Evolutionary conservation across 2,113 vertebrate species (phyloP).

Genomic region (Megaleporinus macrocephalus): DNA sequence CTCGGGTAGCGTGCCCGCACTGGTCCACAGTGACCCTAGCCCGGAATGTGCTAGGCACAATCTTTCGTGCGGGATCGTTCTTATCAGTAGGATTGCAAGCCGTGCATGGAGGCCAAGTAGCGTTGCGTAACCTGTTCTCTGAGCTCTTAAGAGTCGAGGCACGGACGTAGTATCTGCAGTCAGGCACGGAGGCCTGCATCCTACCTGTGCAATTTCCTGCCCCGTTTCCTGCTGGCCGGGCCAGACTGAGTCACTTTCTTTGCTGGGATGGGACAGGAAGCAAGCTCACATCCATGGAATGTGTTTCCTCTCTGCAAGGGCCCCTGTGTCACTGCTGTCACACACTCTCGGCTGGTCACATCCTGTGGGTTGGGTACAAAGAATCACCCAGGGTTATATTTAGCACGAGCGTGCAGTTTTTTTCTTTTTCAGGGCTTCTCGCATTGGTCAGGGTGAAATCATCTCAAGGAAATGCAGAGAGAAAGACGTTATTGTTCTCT

Average conservation of each 20-base stretch:
- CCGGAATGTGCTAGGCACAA: conserved; percentile 29
- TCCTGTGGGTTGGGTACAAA: conserved; percentile 43
- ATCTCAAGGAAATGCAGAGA: background rate
- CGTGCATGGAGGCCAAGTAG: conserved; percentile 12
- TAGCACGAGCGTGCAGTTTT: conserved; percentile 20
- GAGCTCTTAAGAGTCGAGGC: conserved; percentile 30
- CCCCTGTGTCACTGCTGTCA: background rate
- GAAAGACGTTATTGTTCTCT: background rate
- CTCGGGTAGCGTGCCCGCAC: conserved; percentile 12
- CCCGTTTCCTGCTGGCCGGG: conserved; percentile 34
- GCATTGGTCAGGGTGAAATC: background rate
- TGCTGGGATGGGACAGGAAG: conserved; percentile 36
- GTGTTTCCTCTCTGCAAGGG: conserved; percentile 45
- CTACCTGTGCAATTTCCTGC: conserved; percentile 55
- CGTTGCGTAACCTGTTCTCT: conserved; percentile 30
- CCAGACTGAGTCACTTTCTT: background rate
- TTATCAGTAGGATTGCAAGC: conserved; percentile 34
- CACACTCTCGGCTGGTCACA: conserved; percentile 1
- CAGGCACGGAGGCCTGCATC: conserved; percentile 23
- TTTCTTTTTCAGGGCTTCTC: conserved; percentile 11
- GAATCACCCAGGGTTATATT: conserved; percentile 17
- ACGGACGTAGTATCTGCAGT: conserved; percentile 13
- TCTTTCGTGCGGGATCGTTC: conserved; percentile 17
- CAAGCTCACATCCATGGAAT: conserved; percentile 38
- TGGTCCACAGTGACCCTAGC: conserved; percentile 22